Evolutionary conservation across 2,113 vertebrate genomes (phyloP), one percentile per base, ranked within the genome.

Genomic region (Acanthisitta chloris): DNA sequence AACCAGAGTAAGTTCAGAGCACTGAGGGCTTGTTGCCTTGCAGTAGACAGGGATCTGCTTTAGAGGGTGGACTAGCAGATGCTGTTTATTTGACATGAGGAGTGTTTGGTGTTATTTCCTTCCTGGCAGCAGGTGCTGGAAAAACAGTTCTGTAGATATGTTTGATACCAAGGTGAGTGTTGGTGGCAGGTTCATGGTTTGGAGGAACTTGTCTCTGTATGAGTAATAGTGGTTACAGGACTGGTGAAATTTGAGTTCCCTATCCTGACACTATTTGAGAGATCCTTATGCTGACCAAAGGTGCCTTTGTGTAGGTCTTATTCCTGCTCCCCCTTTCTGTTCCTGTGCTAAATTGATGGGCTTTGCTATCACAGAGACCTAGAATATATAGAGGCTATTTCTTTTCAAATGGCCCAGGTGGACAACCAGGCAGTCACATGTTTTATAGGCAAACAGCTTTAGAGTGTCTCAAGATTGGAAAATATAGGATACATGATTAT

Each of bases 191-290:
- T 58, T 58, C 33, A 3, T 62, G 62, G 69, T 86, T 83, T 14
- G 24, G 69, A 77, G 54, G 66, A 71, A 58, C 23, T 66, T 77
- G 33, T 42, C 28, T 17, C n/a, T 36, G 14, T 59, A 40, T 48
- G 9, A 61, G 86, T 61, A 31, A 17, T 16, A 54, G 67, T 17
- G 59, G 90, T 48, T 49, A 16, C 48, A 45, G 82, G 76, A 87
- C 90, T 82, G 70, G 86, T 94, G 79, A 57, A 66, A 91, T 92
- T n/a, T n/a, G n/a, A n/a, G n/a, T n/a, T n/a, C n/a, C n/a, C n/a
- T n/a, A n/a, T n/a, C n/a, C n/a, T n/a, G n/a, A n/a, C n/a, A n/a
- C 76, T 94, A 40, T 79, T 76, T 18, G 71, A 87, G 93, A 70
- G 66, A 76, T 82, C 71, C 36, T 70, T 69, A 3, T 58, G 23